phyloP scores from a whole-genome alignment of 2,888 invertebrate genomes.

The Ophraella communa region DNA sequence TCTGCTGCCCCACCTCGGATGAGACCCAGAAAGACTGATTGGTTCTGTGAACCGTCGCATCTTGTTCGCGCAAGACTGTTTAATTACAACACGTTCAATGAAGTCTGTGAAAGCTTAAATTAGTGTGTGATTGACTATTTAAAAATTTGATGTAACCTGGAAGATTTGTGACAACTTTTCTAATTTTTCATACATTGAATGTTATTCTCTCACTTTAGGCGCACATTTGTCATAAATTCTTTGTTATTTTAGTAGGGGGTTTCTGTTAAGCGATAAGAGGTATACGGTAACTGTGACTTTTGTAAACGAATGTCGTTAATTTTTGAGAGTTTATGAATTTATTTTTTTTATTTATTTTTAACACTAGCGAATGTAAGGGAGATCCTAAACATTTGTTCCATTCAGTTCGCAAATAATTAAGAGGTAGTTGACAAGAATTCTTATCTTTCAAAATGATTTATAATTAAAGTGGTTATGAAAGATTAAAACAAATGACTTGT shows the following conservation, averaged over 20 bases:
- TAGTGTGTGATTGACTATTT: constrained; percentile 40
- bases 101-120: constrained; percentile 45
- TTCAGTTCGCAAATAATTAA: too few species aligned
- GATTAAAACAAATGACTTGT: too few species aligned
- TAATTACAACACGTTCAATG: constrained; percentile 47
- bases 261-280: constrained; percentile 9
- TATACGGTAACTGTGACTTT: too few species aligned
- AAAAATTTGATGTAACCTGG: constrained; percentile 39
- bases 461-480: too few species aligned
- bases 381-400: too few species aligned
- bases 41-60: constrained; percentile 58
- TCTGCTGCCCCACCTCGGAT: constrained; percentile 55
- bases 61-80: constrained; percentile 49
- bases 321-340: background rate
- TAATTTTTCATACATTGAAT: constrained; percentile 55
- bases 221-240: constrained; percentile 43
- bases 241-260: constrained; percentile 10
- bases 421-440: too few species aligned
- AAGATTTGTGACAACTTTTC: constrained; percentile 55
- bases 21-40: constrained; percentile 55
- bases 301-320: constrained; percentile 19
- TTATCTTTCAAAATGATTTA: too few species aligned
- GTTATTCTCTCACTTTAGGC: constrained; percentile 48
- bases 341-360: too few species aligned
- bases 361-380: too few species aligned